phyloP scores from a whole-genome alignment of 2,113 vertebrate genomes.

The Oncorhynchus masou region DNA sequence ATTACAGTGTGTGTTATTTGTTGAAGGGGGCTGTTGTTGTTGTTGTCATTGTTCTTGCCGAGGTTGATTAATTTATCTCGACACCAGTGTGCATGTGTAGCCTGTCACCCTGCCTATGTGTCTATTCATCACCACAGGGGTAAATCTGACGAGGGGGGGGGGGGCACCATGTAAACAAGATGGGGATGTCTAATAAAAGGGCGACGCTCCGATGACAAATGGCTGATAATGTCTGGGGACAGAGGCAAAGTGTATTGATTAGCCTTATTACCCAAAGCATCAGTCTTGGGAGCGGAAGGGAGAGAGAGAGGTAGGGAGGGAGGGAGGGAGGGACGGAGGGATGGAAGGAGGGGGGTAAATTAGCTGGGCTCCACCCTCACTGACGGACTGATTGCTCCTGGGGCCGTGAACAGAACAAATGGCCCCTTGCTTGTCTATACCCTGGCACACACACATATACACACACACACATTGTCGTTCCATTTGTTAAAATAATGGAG shows the following conservation, averaged over 20 bases:
- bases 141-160: not conserved
- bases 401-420: conserved; percentile 71
- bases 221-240: conserved; percentile 60
- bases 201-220: conserved; percentile 70
- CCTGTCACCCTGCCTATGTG: conserved; percentile 61
- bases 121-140: conserved; percentile 70
- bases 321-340: not conserved
- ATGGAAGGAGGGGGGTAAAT: conserved; percentile 61
- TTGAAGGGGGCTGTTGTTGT: conserved; percentile 36
- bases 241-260: conserved; percentile 75
- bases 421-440: conserved; percentile 28
- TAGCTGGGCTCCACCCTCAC: conserved; percentile 66
- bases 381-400: conserved; percentile 75
- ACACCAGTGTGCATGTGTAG: conserved; percentile 72
- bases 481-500: too few species aligned
- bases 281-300: conserved; percentile 62
- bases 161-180: conserved; percentile 67
- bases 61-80: conserved; percentile 77
- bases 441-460: conserved; percentile 25
- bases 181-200: conserved; percentile 69
- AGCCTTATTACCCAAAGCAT: conserved; percentile 79
- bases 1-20: conserved; percentile 54
- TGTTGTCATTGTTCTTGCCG: conserved; percentile 48
- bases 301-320: too few species aligned
- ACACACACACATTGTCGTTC: conserved; percentile 8